Base-by-base conservation (phyloP, 1,140 invertebrate genomes). In the Euwallacea fornicatus region DNA sequence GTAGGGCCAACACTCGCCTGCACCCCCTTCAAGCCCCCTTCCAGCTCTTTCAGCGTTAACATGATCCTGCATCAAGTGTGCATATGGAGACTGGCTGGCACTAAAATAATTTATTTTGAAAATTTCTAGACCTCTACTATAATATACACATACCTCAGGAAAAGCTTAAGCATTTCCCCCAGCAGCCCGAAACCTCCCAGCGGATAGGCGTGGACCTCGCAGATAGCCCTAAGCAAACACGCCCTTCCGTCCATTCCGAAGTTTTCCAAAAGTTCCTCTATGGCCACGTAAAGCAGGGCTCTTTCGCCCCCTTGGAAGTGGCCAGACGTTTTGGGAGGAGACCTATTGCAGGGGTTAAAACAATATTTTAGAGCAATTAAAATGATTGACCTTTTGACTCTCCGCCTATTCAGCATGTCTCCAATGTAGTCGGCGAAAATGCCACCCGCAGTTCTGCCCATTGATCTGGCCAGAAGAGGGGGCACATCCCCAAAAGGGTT, bases 1-100 rank as follows among this genome's bases (percentile, higher is more conserved):
- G 76, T 93, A 94, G 2, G 90, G 90, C 87, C 91, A 93, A 80
- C 92, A 94, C 79, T 94, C 92, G n/a, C 91, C 89, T 0, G 86
- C 84, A 15, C 82, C 81, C n/a, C 80, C 81, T 2, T 81, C 80
- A 69, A 83, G 84, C 3, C 85, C 83, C 70, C 84, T 85, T n/a
- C 92, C 92, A n/a, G 89, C 86, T 15, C 86, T 86, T 81, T 93
- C 91, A 0, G 92, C 92, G 44, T 89, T 85, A 0, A 93, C 90
- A 75, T 94, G 93, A 75, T 94, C 92, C 7, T 85, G 79, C 33
- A 94, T 78, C 0, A 91, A 79, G 54, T 87, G 82, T 0, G 91
- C 84, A 77, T 89, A 93, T 0, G 91, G 91, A 0, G 92, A 94
- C 82, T 91, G 91, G 72, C 88, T 93, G 0, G 91, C 91, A 53